Percentiles rank a stretch among this genome's conserved stretches.
These are phyloP conservation scores for Pterocles burchelli DNA, from an alignment of 2,113 vertebrate species.

Conservation along the genomic window DNA sequence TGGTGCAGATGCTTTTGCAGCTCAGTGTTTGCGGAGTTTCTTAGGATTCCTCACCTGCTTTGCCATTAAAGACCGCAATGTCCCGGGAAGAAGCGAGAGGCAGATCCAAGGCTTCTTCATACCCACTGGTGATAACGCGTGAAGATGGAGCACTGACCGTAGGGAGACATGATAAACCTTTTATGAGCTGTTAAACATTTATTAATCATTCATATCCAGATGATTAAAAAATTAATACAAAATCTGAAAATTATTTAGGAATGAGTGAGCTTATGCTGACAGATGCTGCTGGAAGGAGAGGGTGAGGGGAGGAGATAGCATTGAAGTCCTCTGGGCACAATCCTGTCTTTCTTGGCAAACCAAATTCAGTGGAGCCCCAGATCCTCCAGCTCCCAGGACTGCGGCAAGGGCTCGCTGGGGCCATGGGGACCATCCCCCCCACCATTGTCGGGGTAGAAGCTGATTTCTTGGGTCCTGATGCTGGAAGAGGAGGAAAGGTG, in stretches of 20 bases:
- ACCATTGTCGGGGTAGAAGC: rapidly evolving
- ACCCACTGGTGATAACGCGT: neutral
- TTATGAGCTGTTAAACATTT: slow-evolving; percentile 50
- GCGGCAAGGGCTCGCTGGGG: too few species aligned
- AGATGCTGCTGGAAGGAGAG: neutral
- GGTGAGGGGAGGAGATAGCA: neutral
- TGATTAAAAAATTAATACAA: slow-evolving; percentile 69
- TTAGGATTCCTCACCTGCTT: neutral
- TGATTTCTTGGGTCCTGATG: neutral
- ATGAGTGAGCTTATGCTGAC: neutral
- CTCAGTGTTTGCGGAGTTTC: neutral
- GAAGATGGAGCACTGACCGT: neutral
- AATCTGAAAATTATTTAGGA: slow-evolving; percentile 48
- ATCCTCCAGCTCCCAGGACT: neutral
- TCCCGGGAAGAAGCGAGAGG: neutral
- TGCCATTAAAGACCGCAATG: neutral
- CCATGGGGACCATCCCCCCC: rapidly evolving
- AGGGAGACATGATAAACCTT: slow-evolving; percentile 42
- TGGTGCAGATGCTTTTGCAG: rapidly evolving
- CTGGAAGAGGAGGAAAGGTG: neutral
- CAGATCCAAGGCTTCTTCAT: neutral
- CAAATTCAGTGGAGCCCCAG: neutral
- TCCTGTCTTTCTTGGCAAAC: neutral
- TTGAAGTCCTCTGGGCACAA: neutral
- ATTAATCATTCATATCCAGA: slow-evolving; percentile 63